These are phyloP conservation scores for Polyergus mexicanus DNA, from an alignment of 1,140 invertebrate genomes.

Conservation along the genomic window DNA sequence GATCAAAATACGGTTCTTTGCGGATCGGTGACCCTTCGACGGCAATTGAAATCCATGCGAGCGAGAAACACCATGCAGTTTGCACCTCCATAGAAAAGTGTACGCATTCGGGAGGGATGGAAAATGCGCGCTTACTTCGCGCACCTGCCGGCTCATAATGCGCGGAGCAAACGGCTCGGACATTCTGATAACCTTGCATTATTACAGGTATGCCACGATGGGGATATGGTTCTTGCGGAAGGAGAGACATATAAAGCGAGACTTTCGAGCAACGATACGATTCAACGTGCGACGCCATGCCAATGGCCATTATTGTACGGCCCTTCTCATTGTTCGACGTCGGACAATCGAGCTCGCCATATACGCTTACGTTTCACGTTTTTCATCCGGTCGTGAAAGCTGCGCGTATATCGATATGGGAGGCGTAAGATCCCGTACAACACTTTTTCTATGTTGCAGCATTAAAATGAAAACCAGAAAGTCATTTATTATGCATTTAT, in stretches of 20 bases:
- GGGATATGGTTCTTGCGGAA: not conserved
- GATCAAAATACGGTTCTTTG: slow-evolving; percentile 31
- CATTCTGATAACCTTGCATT: slow-evolving; percentile 65
- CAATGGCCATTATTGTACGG: slow-evolving; percentile 38
- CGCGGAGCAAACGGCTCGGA: slow-evolving; percentile 57
- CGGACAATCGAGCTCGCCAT: slow-evolving; percentile 30
- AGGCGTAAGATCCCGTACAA: not conserved
- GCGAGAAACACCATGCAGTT: not conserved
- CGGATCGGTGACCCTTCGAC: no score
- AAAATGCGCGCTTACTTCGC: slow-evolving; percentile 24
- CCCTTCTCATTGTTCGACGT: slow-evolving; percentile 31
- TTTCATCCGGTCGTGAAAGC: slow-evolving; percentile 30
- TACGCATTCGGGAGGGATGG: not conserved
- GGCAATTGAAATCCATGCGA: slow-evolving; percentile 7
- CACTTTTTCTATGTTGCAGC: not conserved
- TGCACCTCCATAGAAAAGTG: not conserved
- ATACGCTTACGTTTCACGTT: slow-evolving; percentile 25
- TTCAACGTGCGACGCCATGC: slow-evolving; percentile 35
- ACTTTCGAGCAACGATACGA: slow-evolving; percentile 43
- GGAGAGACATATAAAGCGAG: slow-evolving; percentile 31
- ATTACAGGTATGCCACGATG: slow-evolving; percentile 37
- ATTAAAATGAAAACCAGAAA: slow-evolving; percentile 11
- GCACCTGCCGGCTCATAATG: slow-evolving; percentile 44
- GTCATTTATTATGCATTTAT: slow-evolving; percentile 11
- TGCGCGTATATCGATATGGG: not conserved